Percentiles rank a stretch among this genome's conserved stretches.
These are phyloP conservation scores for Pteria penguin DNA, from an alignment of 2,888 invertebrate species.

Conservation along the genomic window DNA sequence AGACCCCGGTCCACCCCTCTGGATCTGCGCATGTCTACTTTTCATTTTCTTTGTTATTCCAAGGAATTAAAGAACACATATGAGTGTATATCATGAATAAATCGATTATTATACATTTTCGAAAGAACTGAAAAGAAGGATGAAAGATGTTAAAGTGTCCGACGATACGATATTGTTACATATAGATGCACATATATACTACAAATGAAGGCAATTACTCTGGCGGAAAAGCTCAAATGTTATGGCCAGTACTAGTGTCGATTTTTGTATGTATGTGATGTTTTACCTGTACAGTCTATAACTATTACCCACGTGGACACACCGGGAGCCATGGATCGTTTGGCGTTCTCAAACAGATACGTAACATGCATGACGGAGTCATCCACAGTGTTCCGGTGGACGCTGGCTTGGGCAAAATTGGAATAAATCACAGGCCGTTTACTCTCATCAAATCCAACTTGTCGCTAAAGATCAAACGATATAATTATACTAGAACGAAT, in stretches of 20 bases:
- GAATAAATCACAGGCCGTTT: slow-evolving; percentile 78
- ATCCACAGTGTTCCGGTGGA: slow-evolving; percentile 67
- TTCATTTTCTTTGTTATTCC: no score
- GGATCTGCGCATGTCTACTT: no score
- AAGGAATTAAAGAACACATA: no score
- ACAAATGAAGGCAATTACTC: no score
- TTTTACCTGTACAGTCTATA: slow-evolving; percentile 75
- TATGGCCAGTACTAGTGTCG: no score
- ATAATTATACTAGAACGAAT: not conserved
- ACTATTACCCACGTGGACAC: slow-evolving; percentile 75
- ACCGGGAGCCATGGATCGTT: slow-evolving; percentile 69
- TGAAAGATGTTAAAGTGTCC: no score
- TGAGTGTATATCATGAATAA: not conserved
- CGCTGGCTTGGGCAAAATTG: slow-evolving; percentile 73
- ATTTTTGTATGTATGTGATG: no score
- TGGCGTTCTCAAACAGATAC: slow-evolving; percentile 77
- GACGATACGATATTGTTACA: no score
- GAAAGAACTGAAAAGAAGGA: no score
- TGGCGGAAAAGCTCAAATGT: no score
- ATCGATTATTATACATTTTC: not conserved
- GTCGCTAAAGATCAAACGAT: slow-evolving; percentile 64
- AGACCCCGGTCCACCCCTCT: no score
- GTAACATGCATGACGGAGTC: slow-evolving; percentile 75
- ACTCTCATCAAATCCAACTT: slow-evolving; percentile 75
- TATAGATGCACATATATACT: no score